Evolutionary conservation across 1,140 invertebrate species (phyloP).

Genomic region (Anthonomus grandis): DNA sequence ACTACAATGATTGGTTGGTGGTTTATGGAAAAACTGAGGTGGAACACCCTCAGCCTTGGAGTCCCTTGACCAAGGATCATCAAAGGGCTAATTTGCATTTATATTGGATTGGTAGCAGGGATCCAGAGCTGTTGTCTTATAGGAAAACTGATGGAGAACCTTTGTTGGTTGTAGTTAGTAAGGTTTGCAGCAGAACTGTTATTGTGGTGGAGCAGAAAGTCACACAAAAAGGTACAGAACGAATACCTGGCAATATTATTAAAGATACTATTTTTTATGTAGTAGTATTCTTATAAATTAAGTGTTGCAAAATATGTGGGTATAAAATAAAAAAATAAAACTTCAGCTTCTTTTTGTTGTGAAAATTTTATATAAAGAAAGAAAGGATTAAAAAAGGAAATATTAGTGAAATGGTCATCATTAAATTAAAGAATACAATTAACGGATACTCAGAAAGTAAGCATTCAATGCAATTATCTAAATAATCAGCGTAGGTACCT

Average conservation of each 20-base stretch:
- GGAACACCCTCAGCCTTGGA: constrained; percentile 82
- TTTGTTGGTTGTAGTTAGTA: constrained; percentile 64
- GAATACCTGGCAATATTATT: no score
- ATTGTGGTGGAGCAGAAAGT: constrained; percentile 75
- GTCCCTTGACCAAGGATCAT: constrained; percentile 71
- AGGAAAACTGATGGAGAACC: constrained; percentile 68
- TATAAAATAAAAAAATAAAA: neutral
- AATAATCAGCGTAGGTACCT: no score
- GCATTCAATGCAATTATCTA: no score
- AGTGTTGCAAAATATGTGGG: no score
- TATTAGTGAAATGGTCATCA: no score
- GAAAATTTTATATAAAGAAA: no score
- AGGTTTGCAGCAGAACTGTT: constrained; percentile 63
- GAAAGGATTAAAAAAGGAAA: no score
- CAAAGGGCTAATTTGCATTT: constrained; percentile 78
- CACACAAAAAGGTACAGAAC: constrained; percentile 57
- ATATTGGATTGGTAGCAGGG: constrained; percentile 50
- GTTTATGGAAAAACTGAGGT: constrained; percentile 75
- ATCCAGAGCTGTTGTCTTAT: constrained; percentile 43
- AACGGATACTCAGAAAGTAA: no score
- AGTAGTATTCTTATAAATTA: no score
- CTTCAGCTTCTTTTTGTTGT: no score
- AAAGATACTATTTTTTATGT: no score
- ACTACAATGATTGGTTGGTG: constrained; percentile 59
- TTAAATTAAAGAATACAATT: no score